Conservation (phyloP, 2,797 vertebrate genomes). For the Phrynocephalus vlangalii region DNA sequence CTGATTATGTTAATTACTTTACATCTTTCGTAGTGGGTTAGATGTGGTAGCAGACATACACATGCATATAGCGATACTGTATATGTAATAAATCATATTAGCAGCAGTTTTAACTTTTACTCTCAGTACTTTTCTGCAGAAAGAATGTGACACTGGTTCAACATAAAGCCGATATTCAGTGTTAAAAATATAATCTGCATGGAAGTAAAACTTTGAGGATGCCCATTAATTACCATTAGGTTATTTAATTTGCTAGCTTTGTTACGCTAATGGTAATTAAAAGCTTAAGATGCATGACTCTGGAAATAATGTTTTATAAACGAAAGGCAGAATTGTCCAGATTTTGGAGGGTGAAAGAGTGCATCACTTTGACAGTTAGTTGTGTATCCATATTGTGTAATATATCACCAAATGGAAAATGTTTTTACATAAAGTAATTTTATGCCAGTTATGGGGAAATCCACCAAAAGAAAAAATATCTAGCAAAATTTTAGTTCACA, state of each 20-base stretch:
- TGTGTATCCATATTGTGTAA: neutral
- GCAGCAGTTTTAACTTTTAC: neutral
- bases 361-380: neutral
- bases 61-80: neutral
- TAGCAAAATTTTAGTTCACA: neutral
- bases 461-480: neutral
- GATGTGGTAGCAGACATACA: neutral
- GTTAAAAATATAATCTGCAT: neutral
- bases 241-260: neutral
- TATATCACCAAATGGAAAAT: neutral
- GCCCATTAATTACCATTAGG: neutral
- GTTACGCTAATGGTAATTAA: neutral
- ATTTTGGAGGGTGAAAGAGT: neutral
- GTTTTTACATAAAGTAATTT: neutral
- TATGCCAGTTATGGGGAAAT: neutral
- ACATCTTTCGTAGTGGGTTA: neutral
- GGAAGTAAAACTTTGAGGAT: neutral
- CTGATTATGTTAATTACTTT: conserved; percentile 9
- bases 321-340: neutral
- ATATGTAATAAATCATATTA: neutral
- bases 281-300: neutral
- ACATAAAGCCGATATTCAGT: neutral
- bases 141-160: neutral
- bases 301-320: neutral
- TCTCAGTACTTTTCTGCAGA: neutral